Evolutionary conservation across 1,140 invertebrate species (phyloP), one percentile per base, ranked within the genome.

Genomic region (Bilobella aurantiaca): DNA sequence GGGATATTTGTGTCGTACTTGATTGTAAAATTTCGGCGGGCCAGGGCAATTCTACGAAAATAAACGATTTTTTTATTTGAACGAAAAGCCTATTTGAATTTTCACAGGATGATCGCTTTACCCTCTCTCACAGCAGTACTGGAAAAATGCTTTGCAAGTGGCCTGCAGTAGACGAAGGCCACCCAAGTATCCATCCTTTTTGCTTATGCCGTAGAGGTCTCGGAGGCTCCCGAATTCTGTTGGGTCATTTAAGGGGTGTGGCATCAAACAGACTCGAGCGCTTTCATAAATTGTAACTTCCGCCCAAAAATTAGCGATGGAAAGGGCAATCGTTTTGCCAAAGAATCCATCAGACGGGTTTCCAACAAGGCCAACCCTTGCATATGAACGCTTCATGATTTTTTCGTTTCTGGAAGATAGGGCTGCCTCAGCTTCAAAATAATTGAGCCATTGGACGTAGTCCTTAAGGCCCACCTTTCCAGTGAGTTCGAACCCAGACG

Each of bases 1-100:
- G 75, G 75, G 47, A 76, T 75, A 63, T 76, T 76, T 0, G 75
- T 76, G 69, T 76, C 75, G 65, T 76, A 76, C 30, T 73, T 73
- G 53, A 76, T 69, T 14, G 74, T 74, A 63, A 76, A 76, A 58
- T 76, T 76, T n/a, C 74, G 66, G 18, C 70, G 70, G 5, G 71
- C 69, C 25, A 76, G 46, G 14, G 70, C 73, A 63, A 34, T 60
- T 23, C 5, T 60, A 21, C 2, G 66, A 2, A 21, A 3, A 29
- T 12, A 60, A 60, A 60, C 30, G 58, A 14, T 27, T 14, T 16
- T 16, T 29, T n/a, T n/a, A n/a, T n/a, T n/a, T n/a, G n/a, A n/a
- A n/a, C n/a, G n/a, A n/a, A n/a, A n/a, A n/a, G n/a, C n/a, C n/a
- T n/a, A n/a, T n/a, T n/a, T n/a, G n/a, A n/a, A n/a, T n/a, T n/a